phyloP scores from a whole-genome alignment of 37 sponge, comb jelly and placozoan genomes.

The Eunapius fragilis region DNA sequence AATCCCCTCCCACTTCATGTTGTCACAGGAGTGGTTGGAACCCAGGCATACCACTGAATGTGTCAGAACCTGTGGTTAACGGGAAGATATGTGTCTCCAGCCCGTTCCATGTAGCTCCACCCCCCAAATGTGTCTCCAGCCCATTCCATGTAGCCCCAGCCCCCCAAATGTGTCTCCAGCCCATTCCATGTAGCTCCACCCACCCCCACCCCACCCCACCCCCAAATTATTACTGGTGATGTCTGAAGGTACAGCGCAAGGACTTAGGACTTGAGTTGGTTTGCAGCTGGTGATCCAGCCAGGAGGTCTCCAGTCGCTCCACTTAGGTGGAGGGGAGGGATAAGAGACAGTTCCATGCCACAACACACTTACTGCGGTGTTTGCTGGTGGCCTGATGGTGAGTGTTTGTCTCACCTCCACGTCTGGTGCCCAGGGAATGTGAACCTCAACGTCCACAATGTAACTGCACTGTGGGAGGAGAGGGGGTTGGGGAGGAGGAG shows the following conservation, averaged over 20 bases:
- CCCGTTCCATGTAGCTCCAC: not conserved
- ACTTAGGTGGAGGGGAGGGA: constrained; percentile 51
- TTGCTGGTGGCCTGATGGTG: constrained; percentile 41
- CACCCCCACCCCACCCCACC: too few species aligned
- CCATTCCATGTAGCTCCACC: not conserved
- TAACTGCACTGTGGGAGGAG: constrained; percentile 66
- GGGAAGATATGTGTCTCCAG: not conserved
- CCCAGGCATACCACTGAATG: constrained; percentile 47
- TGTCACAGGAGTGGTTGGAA: constrained; percentile 42
- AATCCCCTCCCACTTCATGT: too few species aligned
- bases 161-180: not conserved
- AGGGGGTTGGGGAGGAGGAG: not conserved
- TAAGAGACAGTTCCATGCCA: not conserved
- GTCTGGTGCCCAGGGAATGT: constrained; percentile 79
- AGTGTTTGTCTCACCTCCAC: constrained; percentile 69
- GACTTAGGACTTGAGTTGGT: constrained; percentile 25
- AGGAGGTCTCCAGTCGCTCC: constrained; percentile 68
- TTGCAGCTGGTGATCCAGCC: constrained; percentile 50
- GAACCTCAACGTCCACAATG: constrained; percentile 70
- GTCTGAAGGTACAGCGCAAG: constrained; percentile 49
- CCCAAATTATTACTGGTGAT: constrained; percentile 54
- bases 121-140: not conserved
- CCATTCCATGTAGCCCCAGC: not conserved
- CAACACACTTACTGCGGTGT: constrained; percentile 32
- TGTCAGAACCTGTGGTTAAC: constrained; percentile 24